phyloP scores from a whole-genome alignment of 1,140 invertebrate species.

The Rhizoglyphus robini region DNA sequence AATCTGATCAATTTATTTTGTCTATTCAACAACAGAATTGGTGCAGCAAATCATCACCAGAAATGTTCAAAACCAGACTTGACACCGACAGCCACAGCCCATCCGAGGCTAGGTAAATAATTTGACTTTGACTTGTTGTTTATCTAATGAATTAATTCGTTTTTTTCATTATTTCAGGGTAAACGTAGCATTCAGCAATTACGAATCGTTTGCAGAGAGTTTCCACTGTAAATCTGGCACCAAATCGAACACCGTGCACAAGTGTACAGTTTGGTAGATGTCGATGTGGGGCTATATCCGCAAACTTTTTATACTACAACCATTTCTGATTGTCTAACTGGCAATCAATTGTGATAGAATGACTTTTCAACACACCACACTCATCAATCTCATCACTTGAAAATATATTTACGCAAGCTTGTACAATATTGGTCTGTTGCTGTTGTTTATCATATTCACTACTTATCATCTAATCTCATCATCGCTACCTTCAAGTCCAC shows the following conservation, averaged over 20 bases:
- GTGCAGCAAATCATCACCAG: constrained; percentile 40
- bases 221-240: constrained; percentile 50
- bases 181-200: constrained; percentile 79
- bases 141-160: constrained; percentile 7
- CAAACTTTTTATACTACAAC: too few relatives aligned
- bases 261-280: constrained; percentile 76
- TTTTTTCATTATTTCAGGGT: constrained; percentile 34
- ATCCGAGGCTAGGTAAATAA: constrained; percentile 17
- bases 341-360: neutral
- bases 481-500: too few relatives aligned
- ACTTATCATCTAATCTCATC: neutral
- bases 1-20: neutral
- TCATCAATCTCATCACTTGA: neutral
- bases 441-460: neutral
- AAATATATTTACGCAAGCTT: neutral
- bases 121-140: neutral
- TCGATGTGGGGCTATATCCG: neutral
- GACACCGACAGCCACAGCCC: constrained; percentile 24
- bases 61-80: constrained; percentile 20
- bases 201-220: constrained; percentile 69
- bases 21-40: constrained; percentile 44
- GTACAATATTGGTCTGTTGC: neutral
- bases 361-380: neutral
- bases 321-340: too few relatives aligned
- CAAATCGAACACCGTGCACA: constrained; percentile 74